Conservation (phyloP, 1,140 invertebrate species). For the Venturia canescens region DNA sequence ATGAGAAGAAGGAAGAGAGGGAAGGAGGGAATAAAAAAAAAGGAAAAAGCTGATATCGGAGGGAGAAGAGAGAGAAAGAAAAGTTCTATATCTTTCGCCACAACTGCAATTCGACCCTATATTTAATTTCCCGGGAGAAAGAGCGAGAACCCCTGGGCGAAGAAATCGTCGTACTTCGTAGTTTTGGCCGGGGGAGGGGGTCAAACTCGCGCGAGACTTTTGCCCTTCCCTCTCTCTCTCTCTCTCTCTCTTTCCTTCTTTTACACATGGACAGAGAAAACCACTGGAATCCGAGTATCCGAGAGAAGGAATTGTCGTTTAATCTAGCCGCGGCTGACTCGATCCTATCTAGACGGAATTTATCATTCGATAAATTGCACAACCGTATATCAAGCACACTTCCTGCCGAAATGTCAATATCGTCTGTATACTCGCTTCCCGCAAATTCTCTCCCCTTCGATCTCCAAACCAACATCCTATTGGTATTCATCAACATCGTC, state of each 20-base stretch:
- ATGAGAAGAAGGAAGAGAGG: constrained; percentile 36
- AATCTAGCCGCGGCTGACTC: constrained; percentile 71
- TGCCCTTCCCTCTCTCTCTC: background rate
- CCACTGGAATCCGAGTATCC: constrained; percentile 57
- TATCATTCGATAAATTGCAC: constrained; percentile 78
- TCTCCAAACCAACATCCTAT: constrained; percentile 31
- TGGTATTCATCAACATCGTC: constrained; percentile 39
- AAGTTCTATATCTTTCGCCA: constrained; percentile 61
- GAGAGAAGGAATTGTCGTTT: constrained; percentile 72
- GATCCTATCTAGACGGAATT: constrained; percentile 75
- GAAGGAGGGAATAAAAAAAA: constrained; percentile 47
- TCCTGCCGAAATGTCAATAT: constrained; percentile 59
- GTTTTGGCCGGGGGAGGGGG: constrained; percentile 2
- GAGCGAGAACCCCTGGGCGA: constrained; percentile 34
- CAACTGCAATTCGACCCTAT: constrained; percentile 75
- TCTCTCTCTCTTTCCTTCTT: background rate
- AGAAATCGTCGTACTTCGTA: constrained; percentile 33
- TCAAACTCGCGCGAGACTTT: constrained; percentile 52
- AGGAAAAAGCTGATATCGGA: constrained; percentile 43
- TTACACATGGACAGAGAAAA: constrained; percentile 50
- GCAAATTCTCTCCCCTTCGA: constrained; percentile 19
- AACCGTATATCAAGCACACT: constrained; percentile 67
- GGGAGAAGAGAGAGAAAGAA: constrained; percentile 42
- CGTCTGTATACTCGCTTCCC: constrained; percentile 50
- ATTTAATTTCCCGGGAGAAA: constrained; percentile 72